These are phyloP conservation scores for Fregata magnificens DNA, from an alignment of 2,113 vertebrate genomes.

Conservation along the genomic window DNA sequence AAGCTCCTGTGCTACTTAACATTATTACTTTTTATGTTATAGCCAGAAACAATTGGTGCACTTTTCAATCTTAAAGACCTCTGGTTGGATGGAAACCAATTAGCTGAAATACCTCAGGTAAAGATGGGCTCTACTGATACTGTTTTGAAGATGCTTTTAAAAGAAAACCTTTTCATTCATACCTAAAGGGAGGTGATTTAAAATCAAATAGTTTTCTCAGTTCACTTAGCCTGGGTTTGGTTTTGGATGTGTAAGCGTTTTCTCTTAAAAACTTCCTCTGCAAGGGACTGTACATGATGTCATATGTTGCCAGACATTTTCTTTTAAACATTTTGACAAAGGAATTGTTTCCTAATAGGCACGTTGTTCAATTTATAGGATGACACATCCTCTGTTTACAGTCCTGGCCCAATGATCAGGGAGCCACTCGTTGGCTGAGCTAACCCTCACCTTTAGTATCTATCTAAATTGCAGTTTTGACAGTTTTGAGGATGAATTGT, in stretches of 20 bases:
- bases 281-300: neutral
- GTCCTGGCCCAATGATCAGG: neutral
- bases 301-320: neutral
- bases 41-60: conserved; percentile 95
- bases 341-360: neutral
- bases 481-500: neutral
- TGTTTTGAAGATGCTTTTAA: neutral
- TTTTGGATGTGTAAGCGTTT: neutral
- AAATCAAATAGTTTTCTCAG: neutral
- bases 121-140: neutral
- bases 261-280: neutral
- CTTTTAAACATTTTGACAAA: neutral
- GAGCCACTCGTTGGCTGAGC: neutral
- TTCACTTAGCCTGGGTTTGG: neutral
- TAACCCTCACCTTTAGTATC: neutral
- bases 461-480: neutral
- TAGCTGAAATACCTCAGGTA: conserved; percentile 92
- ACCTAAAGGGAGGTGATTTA: neutral
- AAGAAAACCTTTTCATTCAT: neutral
- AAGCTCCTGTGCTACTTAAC: neutral
- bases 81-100: conserved; percentile 98
- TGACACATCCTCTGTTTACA: neutral
- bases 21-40: conserved; percentile 16
- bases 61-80: conserved; percentile 94
- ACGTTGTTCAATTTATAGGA: neutral